Evolutionary conservation across 23 tunicate genomes (phyloP), one percentile per base, ranked within the genome.

Genomic region (Phallusia fumigata): DNA sequence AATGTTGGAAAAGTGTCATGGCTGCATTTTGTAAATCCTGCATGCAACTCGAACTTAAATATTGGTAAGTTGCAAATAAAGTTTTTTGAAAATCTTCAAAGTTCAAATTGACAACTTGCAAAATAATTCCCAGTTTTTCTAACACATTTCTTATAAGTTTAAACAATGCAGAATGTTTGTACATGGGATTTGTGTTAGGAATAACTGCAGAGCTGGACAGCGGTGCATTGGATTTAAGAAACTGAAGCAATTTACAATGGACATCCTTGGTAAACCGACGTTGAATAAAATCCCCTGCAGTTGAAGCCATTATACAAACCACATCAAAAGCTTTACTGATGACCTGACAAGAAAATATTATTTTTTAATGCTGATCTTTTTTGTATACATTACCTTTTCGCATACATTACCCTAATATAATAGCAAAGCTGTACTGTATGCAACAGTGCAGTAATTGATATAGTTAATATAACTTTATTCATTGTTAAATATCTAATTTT

Each of bases 281-380:
- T 0, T 89, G 89, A 33, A 93, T 64, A 85, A 93, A 93, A 30
- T 86, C 84, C 19, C 90, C 87, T 28, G 89, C 44, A 35, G 75
- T 36, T 18, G 72, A 81, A 26, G 89, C 85, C 28, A 93, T 84
- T 5, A 45, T 51, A 40, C 90, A 88, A 16, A 93, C 52, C 0
- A 89, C 81, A 44, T 84, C 86, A 72, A 93, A 93, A 2, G 97
- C 97, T 78, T 73, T 93, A 11, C 78, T 30, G 18, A 88, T 92
- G 80, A 92, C 81, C 90, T 84, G 76, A 45, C 47, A 40, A 40
- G 8, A 40, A 40, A 40, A 40, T 10, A 40, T 5, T 10, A 3
- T 40, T 40, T 10, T 40, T 5, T 40, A 3, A 40, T 5, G 5
- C n/a, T n/a, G n/a, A n/a, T n/a, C n/a, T n/a, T n/a, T n/a, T n/a